Percentiles rank a stretch among this genome's conserved stretches.
phyloP scores from a whole-genome alignment of 2,888 invertebrate species.

The Phyllotreta cruciferae region DNA sequence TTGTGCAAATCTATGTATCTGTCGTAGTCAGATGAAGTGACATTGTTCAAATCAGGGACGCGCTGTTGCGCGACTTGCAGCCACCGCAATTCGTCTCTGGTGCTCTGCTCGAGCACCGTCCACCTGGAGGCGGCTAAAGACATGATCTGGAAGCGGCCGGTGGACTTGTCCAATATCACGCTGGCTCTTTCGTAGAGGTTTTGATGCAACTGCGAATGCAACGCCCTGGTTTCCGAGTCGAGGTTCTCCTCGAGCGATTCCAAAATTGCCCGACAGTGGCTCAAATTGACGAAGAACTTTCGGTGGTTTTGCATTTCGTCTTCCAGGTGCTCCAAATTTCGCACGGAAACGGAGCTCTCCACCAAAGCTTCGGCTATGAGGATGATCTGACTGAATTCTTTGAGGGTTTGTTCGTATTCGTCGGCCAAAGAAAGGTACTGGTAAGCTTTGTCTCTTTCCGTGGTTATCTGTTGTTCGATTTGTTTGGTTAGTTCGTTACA shows the following conservation, averaged over 20 bases:
- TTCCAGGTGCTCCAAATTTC: constrained; percentile 79
- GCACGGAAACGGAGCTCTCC: constrained; percentile 78
- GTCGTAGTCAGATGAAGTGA: constrained; percentile 84
- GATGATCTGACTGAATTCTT: constrained; percentile 86
- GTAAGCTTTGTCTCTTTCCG: constrained; percentile 77
- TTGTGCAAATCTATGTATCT: constrained; percentile 85
- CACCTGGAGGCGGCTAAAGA: constrained; percentile 85
- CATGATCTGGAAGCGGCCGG: constrained; percentile 82
- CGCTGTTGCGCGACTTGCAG: constrained; percentile 83
- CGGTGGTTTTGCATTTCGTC: constrained; percentile 90
- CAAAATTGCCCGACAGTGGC: constrained; percentile 84
- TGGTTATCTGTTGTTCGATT: constrained; percentile 72
- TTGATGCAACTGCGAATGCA: constrained; percentile 76
- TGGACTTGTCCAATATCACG: constrained; percentile 79
- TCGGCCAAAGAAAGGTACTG: constrained; percentile 79
- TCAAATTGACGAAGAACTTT: constrained; percentile 87
- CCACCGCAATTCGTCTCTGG: constrained; percentile 85
- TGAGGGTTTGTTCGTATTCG: constrained; percentile 87
- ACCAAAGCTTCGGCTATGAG: constrained; percentile 83
- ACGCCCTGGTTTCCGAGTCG: constrained; percentile 78
- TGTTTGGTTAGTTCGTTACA: constrained; percentile 73
- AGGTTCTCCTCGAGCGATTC: constrained; percentile 86
- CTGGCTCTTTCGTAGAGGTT: constrained; percentile 79
- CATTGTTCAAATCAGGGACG: constrained; percentile 80
- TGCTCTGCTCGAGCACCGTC: constrained; percentile 80